A percentile compares a stretch with the other conserved stretches of the same genome.
Evolutionary conservation across 2,113 vertebrate genomes (phyloP).

Genomic region (Ophiodon elongatus): DNA sequence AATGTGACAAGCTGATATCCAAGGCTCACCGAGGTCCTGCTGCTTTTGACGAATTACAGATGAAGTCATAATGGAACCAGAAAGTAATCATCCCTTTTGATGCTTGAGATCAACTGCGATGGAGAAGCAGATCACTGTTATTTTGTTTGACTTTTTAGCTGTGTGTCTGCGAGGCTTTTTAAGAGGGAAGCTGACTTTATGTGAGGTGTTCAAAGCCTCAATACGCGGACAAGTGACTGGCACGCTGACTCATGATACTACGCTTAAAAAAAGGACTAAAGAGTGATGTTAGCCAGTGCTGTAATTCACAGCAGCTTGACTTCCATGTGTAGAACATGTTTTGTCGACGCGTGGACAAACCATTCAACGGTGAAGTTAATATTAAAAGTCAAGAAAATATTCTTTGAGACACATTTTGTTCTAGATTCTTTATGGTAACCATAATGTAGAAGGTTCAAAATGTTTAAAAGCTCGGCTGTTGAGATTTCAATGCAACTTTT

Average conservation of each 20-base stretch:
- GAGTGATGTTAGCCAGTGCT: background rate
- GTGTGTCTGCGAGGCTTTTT: background rate
- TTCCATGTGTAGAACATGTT: background rate
- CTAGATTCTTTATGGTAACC: background rate
- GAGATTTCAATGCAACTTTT: background rate
- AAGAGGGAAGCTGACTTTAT: slow-evolving; percentile 1
- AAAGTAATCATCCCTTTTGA: background rate
- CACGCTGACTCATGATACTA: slow-evolving; percentile 17
- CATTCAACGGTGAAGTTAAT: background rate
- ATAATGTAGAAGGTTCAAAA: background rate
- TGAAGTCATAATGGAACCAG: background rate
- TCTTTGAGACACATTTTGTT: too few relatives aligned
- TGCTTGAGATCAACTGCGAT: background rate
- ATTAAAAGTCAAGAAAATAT: background rate
- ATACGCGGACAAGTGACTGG: background rate
- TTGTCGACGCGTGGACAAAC: background rate
- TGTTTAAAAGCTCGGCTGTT: background rate
- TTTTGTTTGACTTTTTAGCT: background rate
- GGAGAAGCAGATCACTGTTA: background rate
- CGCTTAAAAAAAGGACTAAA: slow-evolving; percentile 10
- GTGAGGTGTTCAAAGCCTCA: background rate
- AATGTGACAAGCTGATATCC: background rate
- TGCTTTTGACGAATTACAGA: slow-evolving; percentile 20
- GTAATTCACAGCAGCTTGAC: slow-evolving; percentile 12
- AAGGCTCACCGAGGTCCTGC: background rate